Evolutionary conservation across 2,113 vertebrate genomes (phyloP).

Genomic region (Aspiorhynchus laticeps): DNA sequence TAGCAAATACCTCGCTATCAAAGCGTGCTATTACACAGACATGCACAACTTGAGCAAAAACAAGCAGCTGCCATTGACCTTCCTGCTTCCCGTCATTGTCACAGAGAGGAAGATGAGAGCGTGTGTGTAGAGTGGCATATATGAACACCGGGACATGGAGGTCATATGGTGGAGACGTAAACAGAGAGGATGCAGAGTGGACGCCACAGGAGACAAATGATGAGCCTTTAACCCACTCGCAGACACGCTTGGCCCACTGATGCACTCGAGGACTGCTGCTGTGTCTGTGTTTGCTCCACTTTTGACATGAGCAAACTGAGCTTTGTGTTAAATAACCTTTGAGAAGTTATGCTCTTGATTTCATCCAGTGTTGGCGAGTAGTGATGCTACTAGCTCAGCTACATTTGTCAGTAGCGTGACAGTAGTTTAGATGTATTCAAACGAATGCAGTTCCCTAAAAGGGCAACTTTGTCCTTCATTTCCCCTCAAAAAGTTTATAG

Average conservation of each 20-base stretch:
- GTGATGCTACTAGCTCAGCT: neutral
- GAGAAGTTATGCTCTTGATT: neutral
- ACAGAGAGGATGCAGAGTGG: neutral
- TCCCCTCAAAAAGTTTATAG: neutral
- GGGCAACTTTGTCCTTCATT: neutral
- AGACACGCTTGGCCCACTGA: neutral
- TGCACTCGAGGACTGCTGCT: too few relatives aligned
- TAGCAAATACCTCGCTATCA: neutral
- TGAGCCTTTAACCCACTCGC: neutral
- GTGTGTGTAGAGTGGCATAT: neutral
- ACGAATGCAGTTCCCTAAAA: neutral
- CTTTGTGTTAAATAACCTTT: too few relatives aligned
- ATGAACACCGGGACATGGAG: neutral
- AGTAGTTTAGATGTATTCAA: neutral
- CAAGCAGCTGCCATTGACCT: neutral
- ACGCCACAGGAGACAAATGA: neutral
- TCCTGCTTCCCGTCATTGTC: conserved; percentile 17
- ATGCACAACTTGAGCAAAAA: neutral
- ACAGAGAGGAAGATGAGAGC: neutral
- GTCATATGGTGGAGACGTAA: neutral
- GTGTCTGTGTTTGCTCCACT: too few relatives aligned
- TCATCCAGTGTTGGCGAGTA: neutral
- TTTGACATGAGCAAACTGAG: too few relatives aligned
- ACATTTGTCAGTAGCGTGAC: neutral
- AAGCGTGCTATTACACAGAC: neutral